Evolutionary conservation across 2,113 vertebrate species (phyloP).

Genomic region (Sprattus sprattus): DNA sequence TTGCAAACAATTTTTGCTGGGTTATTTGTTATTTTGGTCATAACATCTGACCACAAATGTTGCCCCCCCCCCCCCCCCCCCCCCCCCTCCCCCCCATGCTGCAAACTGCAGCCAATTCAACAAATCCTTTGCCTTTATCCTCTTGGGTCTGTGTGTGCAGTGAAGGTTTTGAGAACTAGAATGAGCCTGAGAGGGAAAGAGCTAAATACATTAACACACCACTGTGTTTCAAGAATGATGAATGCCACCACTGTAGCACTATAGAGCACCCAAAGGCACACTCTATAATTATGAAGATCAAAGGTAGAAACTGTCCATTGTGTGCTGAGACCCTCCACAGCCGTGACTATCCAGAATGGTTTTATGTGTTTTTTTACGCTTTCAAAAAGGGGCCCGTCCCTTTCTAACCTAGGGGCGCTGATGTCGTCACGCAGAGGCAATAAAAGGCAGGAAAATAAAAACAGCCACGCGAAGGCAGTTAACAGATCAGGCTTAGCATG

Average conservation of each 20-base stretch:
- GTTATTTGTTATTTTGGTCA: not conserved
- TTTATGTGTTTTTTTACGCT: slow-evolving; percentile 39
- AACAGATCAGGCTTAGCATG: slow-evolving; percentile 60
- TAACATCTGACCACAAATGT: not conserved
- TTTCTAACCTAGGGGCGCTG: slow-evolving; percentile 53
- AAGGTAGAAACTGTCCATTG: not conserved
- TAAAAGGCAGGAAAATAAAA: slow-evolving; percentile 65
- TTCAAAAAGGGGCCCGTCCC: slow-evolving; percentile 45
- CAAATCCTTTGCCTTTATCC: not conserved
- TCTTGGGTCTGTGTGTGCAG: not conserved
- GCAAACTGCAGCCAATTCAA: not conserved
- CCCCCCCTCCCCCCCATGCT: not conserved
- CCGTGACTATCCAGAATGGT: not conserved
- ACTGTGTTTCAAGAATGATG: slow-evolving; percentile 9
- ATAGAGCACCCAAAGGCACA: not conserved
- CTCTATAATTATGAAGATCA: not conserved
- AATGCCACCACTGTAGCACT: not conserved
- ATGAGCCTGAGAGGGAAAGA: not conserved
- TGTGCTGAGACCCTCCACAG: slow-evolving; percentile 5
- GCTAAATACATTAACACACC: slow-evolving; percentile 16
- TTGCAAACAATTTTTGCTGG: not conserved
- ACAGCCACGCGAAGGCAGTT: slow-evolving; percentile 63
- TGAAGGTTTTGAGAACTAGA: not conserved
- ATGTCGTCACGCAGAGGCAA: slow-evolving; percentile 39
- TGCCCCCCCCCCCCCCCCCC: not conserved